Evolutionary conservation across 2,113 vertebrate species (phyloP).

Genomic region (Athene cunicularia): DNA sequence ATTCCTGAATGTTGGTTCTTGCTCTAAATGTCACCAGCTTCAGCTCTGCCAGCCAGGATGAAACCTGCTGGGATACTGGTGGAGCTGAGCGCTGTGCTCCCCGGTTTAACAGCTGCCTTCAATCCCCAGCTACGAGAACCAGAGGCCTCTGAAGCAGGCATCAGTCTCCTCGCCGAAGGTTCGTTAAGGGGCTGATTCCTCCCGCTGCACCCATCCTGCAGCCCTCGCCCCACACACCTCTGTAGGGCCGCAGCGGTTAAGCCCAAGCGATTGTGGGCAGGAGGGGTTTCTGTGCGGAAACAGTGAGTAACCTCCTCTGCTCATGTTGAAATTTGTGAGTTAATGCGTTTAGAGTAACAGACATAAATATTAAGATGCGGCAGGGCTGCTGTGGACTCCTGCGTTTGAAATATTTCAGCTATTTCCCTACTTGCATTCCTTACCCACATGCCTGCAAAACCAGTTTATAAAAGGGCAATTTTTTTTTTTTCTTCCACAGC

Average conservation of each 20-base stretch:
- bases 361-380: neutral
- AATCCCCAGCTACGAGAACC: neutral
- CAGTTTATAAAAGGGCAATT: neutral
- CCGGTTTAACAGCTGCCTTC: neutral
- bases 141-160: neutral
- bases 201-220: neutral
- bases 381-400: neutral
- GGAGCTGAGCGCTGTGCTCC: neutral
- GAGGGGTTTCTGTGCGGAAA: neutral
- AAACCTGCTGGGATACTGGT: rapidly evolving
- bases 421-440: constrained; percentile 62
- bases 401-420: constrained; percentile 56
- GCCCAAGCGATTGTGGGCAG: rapidly evolving
- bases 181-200: neutral
- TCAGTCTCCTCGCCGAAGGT: rapidly evolving
- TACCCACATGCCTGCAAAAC: neutral
- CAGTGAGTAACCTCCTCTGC: rapidly evolving
- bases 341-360: neutral
- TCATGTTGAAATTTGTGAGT: neutral
- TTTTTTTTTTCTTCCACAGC: neutral
- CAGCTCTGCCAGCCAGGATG: neutral
- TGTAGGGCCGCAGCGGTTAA: neutral
- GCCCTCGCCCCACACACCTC: neutral
- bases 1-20: neutral
- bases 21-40: neutral